A percentile compares a stretch with the other conserved stretches of the same genome.
These are phyloP conservation scores for Cenopis cana DNA, from an alignment of 2,888 invertebrate genomes.

Conservation along the genomic window DNA sequence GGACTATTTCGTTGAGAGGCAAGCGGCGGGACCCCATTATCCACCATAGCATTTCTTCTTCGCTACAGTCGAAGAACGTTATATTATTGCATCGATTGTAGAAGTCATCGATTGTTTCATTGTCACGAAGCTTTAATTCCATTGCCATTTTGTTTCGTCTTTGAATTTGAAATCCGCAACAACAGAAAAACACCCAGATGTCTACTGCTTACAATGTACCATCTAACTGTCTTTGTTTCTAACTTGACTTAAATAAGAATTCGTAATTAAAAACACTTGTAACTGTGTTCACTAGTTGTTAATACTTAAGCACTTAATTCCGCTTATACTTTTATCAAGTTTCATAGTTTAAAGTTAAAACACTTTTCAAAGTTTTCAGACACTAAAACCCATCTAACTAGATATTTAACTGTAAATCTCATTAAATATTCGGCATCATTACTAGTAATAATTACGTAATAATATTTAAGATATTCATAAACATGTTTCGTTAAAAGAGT, in stretches of 20 bases:
- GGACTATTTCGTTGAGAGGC: slow-evolving; percentile 82
- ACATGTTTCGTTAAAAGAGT: not conserved
- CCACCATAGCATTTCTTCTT: slow-evolving; percentile 85
- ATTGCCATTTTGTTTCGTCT: slow-evolving; percentile 58
- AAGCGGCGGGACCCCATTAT: slow-evolving; percentile 87
- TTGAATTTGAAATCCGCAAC: too few species aligned
- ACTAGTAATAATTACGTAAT: not conserved
- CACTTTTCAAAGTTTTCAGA: not conserved
- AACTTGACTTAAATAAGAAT: not conserved
- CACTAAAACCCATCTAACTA: not conserved
- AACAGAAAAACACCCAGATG: not conserved
- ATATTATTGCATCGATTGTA: slow-evolving; percentile 78
- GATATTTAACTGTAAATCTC: not conserved
- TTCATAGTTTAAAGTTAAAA: not conserved
- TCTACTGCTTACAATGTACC: not conserved
- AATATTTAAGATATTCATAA: not conserved
- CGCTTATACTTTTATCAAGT: not conserved
- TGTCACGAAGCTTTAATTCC: slow-evolving; percentile 63
- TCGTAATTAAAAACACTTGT: not conserved
- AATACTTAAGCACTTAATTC: not conserved
- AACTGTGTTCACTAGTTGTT: not conserved
- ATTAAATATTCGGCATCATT: not conserved
- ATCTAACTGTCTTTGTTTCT: not conserved
- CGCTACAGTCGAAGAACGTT: slow-evolving; percentile 84
- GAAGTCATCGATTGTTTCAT: slow-evolving; percentile 75